phyloP scores from a whole-genome alignment of 2,888 invertebrate species.

The Automeris io region DNA sequence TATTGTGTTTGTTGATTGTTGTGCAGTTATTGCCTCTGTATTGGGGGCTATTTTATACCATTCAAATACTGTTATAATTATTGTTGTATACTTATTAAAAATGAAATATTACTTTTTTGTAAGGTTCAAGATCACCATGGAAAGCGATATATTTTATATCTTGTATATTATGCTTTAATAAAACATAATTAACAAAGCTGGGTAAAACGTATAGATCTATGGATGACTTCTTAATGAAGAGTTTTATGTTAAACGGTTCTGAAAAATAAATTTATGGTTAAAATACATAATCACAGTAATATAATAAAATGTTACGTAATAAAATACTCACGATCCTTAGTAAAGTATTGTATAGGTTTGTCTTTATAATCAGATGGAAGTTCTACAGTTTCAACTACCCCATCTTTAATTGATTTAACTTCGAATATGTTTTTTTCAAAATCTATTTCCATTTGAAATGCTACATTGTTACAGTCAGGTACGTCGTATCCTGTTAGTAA shows the following conservation, averaged over 20 bases:
- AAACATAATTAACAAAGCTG: constrained; percentile 24
- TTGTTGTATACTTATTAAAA: too few relatives aligned
- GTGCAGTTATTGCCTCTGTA: too few relatives aligned
- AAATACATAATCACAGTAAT: neutral
- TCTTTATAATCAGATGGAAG: too few relatives aligned
- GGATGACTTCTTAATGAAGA: too few relatives aligned
- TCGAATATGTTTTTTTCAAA: constrained; percentile 23
- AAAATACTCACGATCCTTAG: constrained; percentile 21
- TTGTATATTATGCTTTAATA: constrained; percentile 31
- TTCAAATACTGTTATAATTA: too few relatives aligned
- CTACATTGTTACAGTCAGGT: constrained; percentile 40
- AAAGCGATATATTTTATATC: constrained; percentile 32
- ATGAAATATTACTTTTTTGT: too few relatives aligned
- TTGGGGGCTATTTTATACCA: too few relatives aligned
- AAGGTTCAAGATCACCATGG: too few relatives aligned
- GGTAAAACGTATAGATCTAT: too few relatives aligned
- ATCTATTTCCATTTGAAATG: constrained; percentile 35
- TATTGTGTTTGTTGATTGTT: too few relatives aligned
- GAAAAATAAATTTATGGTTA: constrained; percentile 16
- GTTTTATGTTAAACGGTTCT: too few relatives aligned
- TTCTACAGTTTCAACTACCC: too few relatives aligned
- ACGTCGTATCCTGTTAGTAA: constrained; percentile 30
- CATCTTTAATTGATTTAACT: constrained; percentile 28
- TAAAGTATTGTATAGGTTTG: constrained; percentile 22
- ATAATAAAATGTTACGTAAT: neutral